A percentile compares a stretch with the other conserved stretches of the same genome.
phyloP scores from a whole-genome alignment of 2,113 vertebrate species.

The Phainopepla nitens region DNA sequence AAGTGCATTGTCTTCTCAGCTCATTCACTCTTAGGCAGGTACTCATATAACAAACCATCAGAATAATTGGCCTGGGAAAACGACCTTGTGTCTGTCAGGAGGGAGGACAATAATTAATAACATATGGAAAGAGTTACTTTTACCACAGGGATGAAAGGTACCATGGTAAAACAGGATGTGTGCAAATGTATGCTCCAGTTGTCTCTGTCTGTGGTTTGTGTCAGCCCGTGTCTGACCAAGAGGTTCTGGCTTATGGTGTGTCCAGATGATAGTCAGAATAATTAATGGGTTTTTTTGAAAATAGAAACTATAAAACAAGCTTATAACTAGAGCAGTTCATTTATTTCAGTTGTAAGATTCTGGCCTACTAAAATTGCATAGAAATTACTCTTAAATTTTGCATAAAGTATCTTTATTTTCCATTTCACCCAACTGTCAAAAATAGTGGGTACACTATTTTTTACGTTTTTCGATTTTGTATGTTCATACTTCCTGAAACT shows the following conservation, averaged over 20 bases:
- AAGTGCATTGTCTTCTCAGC: background rate
- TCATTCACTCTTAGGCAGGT: background rate
- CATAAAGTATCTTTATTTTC: background rate
- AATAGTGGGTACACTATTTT: background rate
- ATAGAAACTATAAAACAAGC: background rate
- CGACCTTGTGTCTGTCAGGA: background rate
- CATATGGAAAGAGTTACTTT: conserved; percentile 11
- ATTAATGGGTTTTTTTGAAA: background rate
- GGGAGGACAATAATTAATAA: conserved; percentile 3
- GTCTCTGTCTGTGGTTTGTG: conserved; percentile 32
- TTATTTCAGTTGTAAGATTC: background rate
- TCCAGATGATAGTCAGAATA: conserved; percentile 6
- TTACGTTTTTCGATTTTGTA: background rate
- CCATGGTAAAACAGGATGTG: conserved; percentile 43
- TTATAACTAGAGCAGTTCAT: background rate
- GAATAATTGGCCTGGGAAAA: background rate
- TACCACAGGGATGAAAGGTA: conserved; percentile 41
- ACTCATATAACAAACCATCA: background rate
- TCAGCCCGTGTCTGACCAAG: conserved; percentile 4
- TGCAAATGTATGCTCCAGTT: conserved; percentile 21
- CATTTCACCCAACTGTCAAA: background rate
- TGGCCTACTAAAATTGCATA: background rate
- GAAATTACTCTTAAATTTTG: background rate
- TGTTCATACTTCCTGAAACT: background rate
- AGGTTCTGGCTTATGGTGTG: background rate